Evolutionary conservation across 1,140 invertebrate genomes (phyloP), one percentile per base, ranked within the genome.

Genomic region (Achroia grisella): DNA sequence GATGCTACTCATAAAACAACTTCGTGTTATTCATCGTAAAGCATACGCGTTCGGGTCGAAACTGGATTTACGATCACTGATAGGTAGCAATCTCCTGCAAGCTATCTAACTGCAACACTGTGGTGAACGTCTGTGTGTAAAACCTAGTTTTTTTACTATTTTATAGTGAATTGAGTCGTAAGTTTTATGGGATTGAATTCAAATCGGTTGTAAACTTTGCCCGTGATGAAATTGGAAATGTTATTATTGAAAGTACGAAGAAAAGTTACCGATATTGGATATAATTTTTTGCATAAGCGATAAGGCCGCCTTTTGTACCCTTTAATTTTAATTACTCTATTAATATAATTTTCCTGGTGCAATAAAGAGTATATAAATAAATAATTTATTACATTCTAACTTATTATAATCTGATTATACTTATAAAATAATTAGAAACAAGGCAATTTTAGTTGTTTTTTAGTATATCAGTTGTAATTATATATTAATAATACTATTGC

Each of bases 101-200:
- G 30, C 30, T 31, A 31, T 31, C 30, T 31, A 31, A 15, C 14
- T 37, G 35, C 35, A 37, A 37, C 35, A 37, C 35, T 37, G 35
- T 37, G 35, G 14, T 8, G 9, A 17, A 10, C 8, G 9, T 17
- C 6, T 23, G 17, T 2, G 6, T 23, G 17, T 23, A 17, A 17
- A 37, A 37, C 28, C 10, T 37, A 17, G 13, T 37, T 15, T 37
- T 37, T 23, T 31, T 31, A 4, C 30, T 31, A 31, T 31, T 31
- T 31, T 23, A 23, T 23, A 23, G 17, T 23, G 17, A 23, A 23
- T 23, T 23, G 17, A 23, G 17, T 23, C 17, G 17, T 23, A 23
- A 23, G 17, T 23, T 23, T 23, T 23, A 23, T 23, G 17, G 17
- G 17, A 23, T 23, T 23, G 30, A 10, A 31, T 31, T 31, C 30